Conservation (phyloP, 35 echinoderm and acorn worm genomes). For the Ophiothrix spiculata region DNA sequence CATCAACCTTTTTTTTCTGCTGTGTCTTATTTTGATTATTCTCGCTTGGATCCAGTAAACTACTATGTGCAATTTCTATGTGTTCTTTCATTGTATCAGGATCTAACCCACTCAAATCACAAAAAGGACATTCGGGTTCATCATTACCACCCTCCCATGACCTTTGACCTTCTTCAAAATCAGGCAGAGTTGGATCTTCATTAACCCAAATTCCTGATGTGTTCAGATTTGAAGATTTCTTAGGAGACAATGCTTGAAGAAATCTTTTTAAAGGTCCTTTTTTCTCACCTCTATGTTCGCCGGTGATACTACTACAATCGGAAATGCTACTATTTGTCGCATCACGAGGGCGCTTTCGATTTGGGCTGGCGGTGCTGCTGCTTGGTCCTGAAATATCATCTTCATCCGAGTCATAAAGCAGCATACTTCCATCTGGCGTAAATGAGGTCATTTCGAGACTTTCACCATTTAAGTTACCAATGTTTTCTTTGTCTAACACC, state of each 20-base stretch:
- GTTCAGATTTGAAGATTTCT: background rate
- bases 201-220: background rate
- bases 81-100: slow-evolving; percentile 7
- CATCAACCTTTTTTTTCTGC: background rate
- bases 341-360: background rate
- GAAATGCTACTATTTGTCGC: background rate
- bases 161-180: background rate
- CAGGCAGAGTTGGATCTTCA: background rate
- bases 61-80: slow-evolving; percentile 5
- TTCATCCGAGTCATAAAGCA: background rate
- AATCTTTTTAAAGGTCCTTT: background rate
- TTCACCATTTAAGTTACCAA: background rate
- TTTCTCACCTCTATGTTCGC: background rate
- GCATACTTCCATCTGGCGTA: background rate
- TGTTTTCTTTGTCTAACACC: no score
- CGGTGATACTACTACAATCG: background rate
- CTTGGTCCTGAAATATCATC: background rate
- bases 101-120: slow-evolving; percentile 8
- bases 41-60: background rate
- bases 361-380: background rate
- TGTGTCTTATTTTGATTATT: background rate
- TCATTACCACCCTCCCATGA: background rate
- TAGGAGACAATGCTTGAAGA: background rate
- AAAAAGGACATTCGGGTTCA: slow-evolving; percentile 29
- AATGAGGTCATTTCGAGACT: background rate